Evolutionary conservation across 53 echinoderm and acorn worm genomes (phyloP).

Genomic region (Holothuria leucospilota): DNA sequence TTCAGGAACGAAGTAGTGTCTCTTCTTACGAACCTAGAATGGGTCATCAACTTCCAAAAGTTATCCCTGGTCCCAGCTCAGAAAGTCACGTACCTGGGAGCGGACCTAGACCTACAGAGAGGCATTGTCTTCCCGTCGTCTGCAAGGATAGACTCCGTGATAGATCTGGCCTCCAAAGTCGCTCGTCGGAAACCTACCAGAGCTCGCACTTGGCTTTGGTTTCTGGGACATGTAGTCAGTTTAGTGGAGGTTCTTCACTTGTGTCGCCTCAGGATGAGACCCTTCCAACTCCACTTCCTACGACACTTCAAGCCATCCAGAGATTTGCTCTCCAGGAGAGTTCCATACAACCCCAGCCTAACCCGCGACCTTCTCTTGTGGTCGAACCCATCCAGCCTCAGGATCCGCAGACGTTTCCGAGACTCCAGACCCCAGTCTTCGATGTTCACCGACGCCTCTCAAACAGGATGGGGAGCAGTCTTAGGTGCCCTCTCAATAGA

Average conservation of each 20-base stretch:
- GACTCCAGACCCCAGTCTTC: neutral
- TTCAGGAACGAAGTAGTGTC: neutral
- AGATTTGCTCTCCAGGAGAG: neutral
- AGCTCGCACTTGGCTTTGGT: constrained; percentile 19
- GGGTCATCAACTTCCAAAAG: neutral
- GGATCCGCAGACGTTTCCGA: neutral
- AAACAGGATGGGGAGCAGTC: constrained; percentile 46
- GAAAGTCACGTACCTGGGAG: neutral
- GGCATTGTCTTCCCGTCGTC: neutral
- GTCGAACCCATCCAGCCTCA: neutral
- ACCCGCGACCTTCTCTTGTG: constrained; percentile 2
- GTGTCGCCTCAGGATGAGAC: constrained; percentile 42
- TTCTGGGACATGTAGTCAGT: constrained; percentile 50
- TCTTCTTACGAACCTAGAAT: neutral
- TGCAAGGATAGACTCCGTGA: neutral
- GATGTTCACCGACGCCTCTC: constrained; percentile 51
- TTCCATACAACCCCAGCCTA: constrained; percentile 4
- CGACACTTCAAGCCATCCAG: constrained; percentile 1
- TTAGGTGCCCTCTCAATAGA: neutral
- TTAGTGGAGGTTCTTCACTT: constrained; percentile 36
- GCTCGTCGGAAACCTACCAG: neutral
- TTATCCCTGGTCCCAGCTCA: neutral
- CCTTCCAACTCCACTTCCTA: constrained; percentile 53
- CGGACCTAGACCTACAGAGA: neutral
- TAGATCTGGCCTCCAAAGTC: neutral